A percentile compares a stretch with the other conserved stretches of the same genome.
Evolutionary conservation across 92 coral and sea anemone species (phyloP).

Genomic region (Pocillopora meandrina): DNA sequence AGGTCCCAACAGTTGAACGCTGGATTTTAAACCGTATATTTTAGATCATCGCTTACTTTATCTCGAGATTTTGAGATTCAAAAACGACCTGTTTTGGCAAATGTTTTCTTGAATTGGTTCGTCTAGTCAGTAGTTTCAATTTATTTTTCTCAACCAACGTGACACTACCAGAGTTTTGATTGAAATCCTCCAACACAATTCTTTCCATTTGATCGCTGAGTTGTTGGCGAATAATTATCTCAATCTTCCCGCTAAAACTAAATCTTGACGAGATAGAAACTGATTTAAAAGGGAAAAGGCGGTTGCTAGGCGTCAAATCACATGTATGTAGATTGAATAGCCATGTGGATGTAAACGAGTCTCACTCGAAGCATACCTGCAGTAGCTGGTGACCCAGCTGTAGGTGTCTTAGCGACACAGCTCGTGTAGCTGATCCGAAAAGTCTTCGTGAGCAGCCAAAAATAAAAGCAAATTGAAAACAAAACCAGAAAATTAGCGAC

Average conservation of each 20-base stretch:
- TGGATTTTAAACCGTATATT: not conserved
- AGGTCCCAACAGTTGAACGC: not conserved
- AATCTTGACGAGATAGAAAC: no score
- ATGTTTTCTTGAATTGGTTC: no score
- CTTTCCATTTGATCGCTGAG: no score
- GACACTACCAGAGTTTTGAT: no score
- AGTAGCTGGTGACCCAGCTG: slow-evolving; percentile 14
- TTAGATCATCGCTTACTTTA: no score
- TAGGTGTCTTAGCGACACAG: slow-evolving; percentile 13
- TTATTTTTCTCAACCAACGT: no score
- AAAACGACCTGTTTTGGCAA: not conserved
- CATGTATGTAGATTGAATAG: slow-evolving; percentile 6
- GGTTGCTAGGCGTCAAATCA: slow-evolving; percentile 16
- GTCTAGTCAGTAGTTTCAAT: no score
- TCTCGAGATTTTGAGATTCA: not conserved
- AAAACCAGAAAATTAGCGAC: not conserved
- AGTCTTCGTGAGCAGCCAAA: not conserved
- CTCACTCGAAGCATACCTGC: not conserved
- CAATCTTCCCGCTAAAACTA: no score
- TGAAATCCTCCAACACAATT: no score
- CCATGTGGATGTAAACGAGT: not conserved
- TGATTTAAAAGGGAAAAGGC: no score
- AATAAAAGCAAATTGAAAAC: not conserved
- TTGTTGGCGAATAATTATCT: no score
- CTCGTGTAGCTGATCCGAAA: not conserved